Conservation (phyloP, 2,888 invertebrate species). For the Hololepta plana region DNA sequence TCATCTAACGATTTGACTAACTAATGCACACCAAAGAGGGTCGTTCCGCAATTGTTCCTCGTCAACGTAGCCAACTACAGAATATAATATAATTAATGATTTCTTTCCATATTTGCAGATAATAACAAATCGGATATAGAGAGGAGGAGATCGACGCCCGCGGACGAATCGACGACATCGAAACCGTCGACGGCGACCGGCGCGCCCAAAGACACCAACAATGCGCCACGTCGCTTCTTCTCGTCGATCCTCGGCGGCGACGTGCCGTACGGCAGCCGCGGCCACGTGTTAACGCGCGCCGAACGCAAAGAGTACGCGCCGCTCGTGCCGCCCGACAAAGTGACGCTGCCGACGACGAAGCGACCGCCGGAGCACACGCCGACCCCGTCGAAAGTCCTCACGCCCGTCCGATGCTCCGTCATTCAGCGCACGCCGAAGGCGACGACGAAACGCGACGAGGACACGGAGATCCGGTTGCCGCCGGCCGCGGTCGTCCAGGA, state of each 20-base stretch:
- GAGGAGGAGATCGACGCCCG: too few species aligned
- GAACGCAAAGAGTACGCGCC: slow-evolving; percentile 65
- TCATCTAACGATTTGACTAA: too few species aligned
- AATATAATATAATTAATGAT: too few species aligned
- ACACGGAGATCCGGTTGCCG: slow-evolving; percentile 17
- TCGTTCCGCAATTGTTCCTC: too few species aligned
- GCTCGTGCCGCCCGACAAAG: slow-evolving; percentile 36
- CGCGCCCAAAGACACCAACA: slow-evolving; percentile 21
- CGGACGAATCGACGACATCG: slow-evolving; percentile 23
- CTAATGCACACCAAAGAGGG: too few species aligned
- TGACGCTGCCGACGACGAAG: slow-evolving; percentile 37
- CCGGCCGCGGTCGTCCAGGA: slow-evolving; percentile 25
- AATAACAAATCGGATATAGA: slow-evolving; percentile 6
- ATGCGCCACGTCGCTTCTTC: slow-evolving; percentile 44
- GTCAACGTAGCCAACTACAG: too few species aligned
- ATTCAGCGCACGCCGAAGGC: slow-evolving; percentile 58
- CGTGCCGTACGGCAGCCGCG: slow-evolving; percentile 62
- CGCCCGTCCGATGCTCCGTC: slow-evolving; percentile 53
- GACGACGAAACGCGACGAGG: slow-evolving; percentile 21
- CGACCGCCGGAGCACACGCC: slow-evolving; percentile 35
- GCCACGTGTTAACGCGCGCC: slow-evolving; percentile 62
- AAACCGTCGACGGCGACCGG: slow-evolving; percentile 23
- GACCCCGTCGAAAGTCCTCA: slow-evolving; percentile 19
- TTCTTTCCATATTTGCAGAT: slow-evolving; percentile 8
- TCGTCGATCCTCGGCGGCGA: slow-evolving; percentile 69